Evolutionary conservation across 2,113 vertebrate genomes (phyloP), one percentile per base, ranked within the genome.

Genomic region (Epinephelus lanceolatus): DNA sequence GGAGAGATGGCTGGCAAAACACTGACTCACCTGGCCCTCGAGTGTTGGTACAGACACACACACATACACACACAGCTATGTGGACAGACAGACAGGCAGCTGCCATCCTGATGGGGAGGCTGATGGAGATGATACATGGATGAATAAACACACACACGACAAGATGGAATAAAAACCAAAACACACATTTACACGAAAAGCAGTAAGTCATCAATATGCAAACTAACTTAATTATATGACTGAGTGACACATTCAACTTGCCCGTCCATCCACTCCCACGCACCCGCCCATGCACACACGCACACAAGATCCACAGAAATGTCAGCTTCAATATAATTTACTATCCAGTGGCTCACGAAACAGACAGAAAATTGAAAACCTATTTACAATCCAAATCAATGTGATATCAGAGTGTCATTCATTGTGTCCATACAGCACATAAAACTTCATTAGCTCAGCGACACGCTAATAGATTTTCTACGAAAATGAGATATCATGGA

Each of bases 191-290:
- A 65, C 75, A 63, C 80, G 78, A 69, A 91, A 83, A 78, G 55
- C 56, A 57, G 79, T 85, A 88, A 84, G 81, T 89, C 88, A 92
- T 93, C 92, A 94, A 91, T 91, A 94, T 94, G 93, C 92, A 94
- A 94, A 93, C 80, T 83, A 93, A 83, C 90, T 93, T 93, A 91
- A 93, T 93, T 91, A 91, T 78, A 88, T 88, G 92, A 92, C 74
- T 88, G 89, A 92, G 67, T 83, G 87, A 92, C 93, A 91, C 60
- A 60, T 79, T 87, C 88, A 86, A 86, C 73, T 51, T 82, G 45
- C 57, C 56, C 15, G 53, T 85, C 86, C 79, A 51, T 86, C 84
- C 82, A 60, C 76, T 57, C 72, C 9, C 56, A 65, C n/a, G n/a
- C 69, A 23, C 65, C 11, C 4, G 18, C 57, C 68, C 52, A 25